These are phyloP conservation scores for Microtus pennsylvanicus DNA, from an alignment of 2,113 vertebrate genomes.

Conservation along the genomic window DNA sequence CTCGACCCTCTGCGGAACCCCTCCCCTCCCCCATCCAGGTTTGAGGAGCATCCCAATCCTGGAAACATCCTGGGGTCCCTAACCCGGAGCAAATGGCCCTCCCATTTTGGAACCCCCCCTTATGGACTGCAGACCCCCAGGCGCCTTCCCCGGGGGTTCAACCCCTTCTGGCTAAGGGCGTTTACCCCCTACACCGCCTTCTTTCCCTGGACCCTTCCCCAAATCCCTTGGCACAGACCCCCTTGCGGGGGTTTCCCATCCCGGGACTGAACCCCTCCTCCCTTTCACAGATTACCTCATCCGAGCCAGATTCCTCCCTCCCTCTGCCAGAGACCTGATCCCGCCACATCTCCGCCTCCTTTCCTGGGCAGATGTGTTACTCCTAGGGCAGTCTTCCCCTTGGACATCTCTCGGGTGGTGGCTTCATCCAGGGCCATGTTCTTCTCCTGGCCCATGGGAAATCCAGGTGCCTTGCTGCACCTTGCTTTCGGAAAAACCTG, in stretches of 20 bases:
- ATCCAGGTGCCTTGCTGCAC: background rate
- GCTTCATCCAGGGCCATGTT: slow-evolving; percentile 56
- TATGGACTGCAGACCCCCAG: slow-evolving; percentile 39
- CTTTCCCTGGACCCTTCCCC: slow-evolving; percentile 65
- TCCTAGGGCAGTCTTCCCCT: slow-evolving; percentile 72
- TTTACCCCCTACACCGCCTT: background rate
- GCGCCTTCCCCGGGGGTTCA: slow-evolving; percentile 25
- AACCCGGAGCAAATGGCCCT: slow-evolving; percentile 53
- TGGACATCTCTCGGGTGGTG: slow-evolving; percentile 64
- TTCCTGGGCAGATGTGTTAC: slow-evolving; percentile 78
- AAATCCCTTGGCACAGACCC: slow-evolving; percentile 74
- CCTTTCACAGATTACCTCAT: slow-evolving; percentile 82
- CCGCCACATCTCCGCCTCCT: slow-evolving; percentile 81
- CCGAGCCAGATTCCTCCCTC: slow-evolving; percentile 80
- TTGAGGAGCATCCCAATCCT: slow-evolving; percentile 67
- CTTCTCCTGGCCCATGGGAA: background rate
- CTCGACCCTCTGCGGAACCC: slow-evolving; percentile 74
- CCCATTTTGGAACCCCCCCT: slow-evolving; percentile 47
- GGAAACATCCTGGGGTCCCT: slow-evolving; percentile 61
- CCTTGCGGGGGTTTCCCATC: slow-evolving; percentile 76
- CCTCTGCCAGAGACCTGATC: slow-evolving; percentile 79
- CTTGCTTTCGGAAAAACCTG: slow-evolving; percentile 51
- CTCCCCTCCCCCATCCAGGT: slow-evolving; percentile 72
- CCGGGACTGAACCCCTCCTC: slow-evolving; percentile 81
- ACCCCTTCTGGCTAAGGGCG: slow-evolving; percentile 25